Conservation (phyloP, 2,113 vertebrate genomes). For the Indicator maculatus region DNA sequence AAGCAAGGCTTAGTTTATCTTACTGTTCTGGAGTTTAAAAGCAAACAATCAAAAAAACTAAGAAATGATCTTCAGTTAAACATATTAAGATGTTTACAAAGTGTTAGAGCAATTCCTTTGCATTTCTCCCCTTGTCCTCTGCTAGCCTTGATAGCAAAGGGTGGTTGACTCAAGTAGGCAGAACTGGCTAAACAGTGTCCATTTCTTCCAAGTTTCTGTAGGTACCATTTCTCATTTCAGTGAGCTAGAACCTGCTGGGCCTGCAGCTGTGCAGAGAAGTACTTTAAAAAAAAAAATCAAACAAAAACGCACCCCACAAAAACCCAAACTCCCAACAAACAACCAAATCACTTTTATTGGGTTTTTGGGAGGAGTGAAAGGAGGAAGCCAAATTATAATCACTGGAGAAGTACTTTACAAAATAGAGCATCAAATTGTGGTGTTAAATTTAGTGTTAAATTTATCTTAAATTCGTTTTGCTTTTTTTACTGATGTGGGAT, state of each 20-base stretch:
- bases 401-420: not conserved
- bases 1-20: not conserved
- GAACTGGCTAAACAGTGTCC: not conserved
- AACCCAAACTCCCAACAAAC: not conserved
- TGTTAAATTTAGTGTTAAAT: not conserved
- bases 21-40: not conserved
- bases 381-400: not conserved
- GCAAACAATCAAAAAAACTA: not conserved
- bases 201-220: not conserved
- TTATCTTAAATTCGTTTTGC: not conserved
- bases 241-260: not conserved
- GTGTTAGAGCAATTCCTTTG: not conserved
- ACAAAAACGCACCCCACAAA: not conserved
- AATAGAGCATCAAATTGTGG: not conserved
- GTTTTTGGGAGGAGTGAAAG: not conserved
- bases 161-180: not conserved
- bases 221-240: not conserved
- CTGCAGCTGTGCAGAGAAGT: not conserved
- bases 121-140: not conserved
- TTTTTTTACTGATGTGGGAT: not conserved
- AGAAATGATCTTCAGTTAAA: not conserved
- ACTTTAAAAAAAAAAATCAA: not conserved
- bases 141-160: not conserved
- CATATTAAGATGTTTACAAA: not conserved
- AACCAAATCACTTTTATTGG: not conserved